phyloP scores from a whole-genome alignment of 1,140 invertebrate species.

The Steinernema feltiae region DNA sequence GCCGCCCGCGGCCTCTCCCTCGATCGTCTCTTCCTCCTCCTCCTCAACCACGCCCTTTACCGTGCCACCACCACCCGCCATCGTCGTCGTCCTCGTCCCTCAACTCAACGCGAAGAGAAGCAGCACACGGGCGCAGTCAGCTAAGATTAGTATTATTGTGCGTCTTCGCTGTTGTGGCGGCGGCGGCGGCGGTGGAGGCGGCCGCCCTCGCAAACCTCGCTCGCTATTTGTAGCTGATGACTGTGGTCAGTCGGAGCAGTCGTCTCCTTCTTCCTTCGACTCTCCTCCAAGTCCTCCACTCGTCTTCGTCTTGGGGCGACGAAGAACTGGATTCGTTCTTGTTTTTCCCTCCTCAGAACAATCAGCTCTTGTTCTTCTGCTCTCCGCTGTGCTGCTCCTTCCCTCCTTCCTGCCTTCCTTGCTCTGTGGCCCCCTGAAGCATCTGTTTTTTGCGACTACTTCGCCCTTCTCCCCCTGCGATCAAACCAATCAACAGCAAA shows the following conservation, averaged over 20 bases:
- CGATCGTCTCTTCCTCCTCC: not conserved
- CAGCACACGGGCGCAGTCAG: not conserved
- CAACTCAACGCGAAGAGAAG: too few species aligned
- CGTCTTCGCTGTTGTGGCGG: not conserved
- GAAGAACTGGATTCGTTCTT: not conserved
- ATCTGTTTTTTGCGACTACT: too few species aligned
- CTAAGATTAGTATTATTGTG: slow-evolving; percentile 2
- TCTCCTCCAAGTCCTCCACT: not conserved
- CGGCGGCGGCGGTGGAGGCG: slow-evolving; percentile 10
- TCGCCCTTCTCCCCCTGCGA: not conserved
- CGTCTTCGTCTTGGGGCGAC: not conserved
- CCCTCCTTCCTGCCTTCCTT: not conserved
- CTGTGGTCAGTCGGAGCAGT: not conserved
- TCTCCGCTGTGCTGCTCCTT: not conserved
- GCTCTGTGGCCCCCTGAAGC: not conserved
- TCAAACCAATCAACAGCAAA: not conserved
- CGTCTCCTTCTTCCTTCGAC: not conserved
- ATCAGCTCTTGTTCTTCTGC: not conserved
- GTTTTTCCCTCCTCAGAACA: not conserved
- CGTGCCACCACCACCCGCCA: not conserved
- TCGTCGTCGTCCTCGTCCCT: too few species aligned
- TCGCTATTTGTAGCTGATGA: slow-evolving; percentile 5
- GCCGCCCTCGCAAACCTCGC: not conserved
- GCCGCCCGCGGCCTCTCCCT: not conserved
- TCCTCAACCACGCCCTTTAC: not conserved